Conservation (phyloP, 37 sponge, comb jelly and placozoan genomes). For the Diacarnus erythraeanus region DNA sequence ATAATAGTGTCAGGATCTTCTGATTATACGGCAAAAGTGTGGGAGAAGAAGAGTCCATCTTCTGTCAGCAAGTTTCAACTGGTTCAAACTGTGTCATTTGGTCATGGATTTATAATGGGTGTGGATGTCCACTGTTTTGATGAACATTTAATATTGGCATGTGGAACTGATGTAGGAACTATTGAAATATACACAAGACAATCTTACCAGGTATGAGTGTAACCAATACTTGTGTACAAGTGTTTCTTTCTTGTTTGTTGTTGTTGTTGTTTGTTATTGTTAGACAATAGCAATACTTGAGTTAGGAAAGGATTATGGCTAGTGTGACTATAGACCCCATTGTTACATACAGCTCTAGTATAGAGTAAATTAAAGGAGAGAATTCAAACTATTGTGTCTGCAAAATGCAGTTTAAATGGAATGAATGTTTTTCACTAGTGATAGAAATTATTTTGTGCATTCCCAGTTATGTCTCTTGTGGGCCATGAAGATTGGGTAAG, state of each 20-base stretch:
- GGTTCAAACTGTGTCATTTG: conserved; percentile 62
- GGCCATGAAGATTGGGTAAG: conserved; percentile 92
- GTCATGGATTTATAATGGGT: conserved; percentile 67
- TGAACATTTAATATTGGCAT: conserved; percentile 59
- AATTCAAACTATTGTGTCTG: no score
- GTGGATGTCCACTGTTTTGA: conserved; percentile 33
- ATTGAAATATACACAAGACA: conserved; percentile 34
- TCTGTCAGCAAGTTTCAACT: conserved; percentile 1
- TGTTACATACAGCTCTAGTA: no score
- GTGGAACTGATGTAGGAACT: conserved; percentile 70
- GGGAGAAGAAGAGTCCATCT: conserved; percentile 31
- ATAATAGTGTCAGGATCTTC: conserved; percentile 64
- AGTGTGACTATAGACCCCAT: no score
- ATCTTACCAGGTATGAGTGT: conserved; percentile 10
- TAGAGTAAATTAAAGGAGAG: no score
- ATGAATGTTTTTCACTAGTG: no score
- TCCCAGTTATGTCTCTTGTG: conserved; percentile 32
- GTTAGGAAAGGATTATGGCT: no score
- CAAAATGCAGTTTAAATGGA: no score
- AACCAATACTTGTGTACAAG: neutral
- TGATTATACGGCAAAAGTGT: conserved; percentile 68
- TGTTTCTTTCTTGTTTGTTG: conserved; percentile 31
- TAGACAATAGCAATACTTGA: no score
- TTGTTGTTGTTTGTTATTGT: no score
- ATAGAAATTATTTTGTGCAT: no score